Percentiles rank a stretch among this genome's conserved stretches.
Evolutionary conservation across 2,113 vertebrate genomes (phyloP).

Genomic region (Eulemur rufifrons): DNA sequence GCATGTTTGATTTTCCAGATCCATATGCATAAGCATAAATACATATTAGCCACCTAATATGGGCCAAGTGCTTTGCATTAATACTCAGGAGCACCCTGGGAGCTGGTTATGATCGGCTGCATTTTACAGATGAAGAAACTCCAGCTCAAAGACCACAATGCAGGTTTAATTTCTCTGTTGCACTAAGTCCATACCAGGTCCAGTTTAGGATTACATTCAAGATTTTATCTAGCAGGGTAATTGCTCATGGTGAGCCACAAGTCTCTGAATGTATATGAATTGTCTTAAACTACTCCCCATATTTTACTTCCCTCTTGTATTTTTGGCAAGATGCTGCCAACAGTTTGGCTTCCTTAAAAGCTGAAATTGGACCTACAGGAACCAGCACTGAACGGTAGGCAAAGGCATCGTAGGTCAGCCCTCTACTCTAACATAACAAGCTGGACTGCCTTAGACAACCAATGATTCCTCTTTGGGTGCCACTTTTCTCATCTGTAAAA

Average conservation of each 20-base stretch:
- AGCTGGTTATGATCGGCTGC: not conserved
- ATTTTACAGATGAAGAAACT: not conserved
- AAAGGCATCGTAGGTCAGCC: not conserved
- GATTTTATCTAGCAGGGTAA: not conserved
- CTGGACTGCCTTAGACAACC: not conserved
- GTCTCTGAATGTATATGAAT: not conserved
- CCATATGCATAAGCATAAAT: not conserved
- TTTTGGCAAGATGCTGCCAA: not conserved
- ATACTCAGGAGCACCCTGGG: not conserved
- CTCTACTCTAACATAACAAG: not conserved
- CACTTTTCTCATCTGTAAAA: not conserved
- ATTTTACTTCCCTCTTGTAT: not conserved
- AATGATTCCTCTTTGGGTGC: not conserved
- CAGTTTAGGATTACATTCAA: not conserved
- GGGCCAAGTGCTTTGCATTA: not conserved
- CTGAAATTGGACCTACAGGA: not conserved
- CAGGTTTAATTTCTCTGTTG: not conserved
- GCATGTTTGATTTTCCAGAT: not conserved
- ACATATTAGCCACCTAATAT: not conserved
- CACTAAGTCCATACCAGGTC: not conserved
- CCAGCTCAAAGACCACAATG: not conserved
- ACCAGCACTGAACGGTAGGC: not conserved
- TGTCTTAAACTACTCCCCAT: not conserved
- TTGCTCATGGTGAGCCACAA: not conserved
- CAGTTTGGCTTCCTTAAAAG: not conserved